A percentile compares a stretch with the other conserved stretches of the same genome.
Evolutionary conservation across 1,140 invertebrate genomes (phyloP).

Genomic region (Sitophilus oryzae): DNA sequence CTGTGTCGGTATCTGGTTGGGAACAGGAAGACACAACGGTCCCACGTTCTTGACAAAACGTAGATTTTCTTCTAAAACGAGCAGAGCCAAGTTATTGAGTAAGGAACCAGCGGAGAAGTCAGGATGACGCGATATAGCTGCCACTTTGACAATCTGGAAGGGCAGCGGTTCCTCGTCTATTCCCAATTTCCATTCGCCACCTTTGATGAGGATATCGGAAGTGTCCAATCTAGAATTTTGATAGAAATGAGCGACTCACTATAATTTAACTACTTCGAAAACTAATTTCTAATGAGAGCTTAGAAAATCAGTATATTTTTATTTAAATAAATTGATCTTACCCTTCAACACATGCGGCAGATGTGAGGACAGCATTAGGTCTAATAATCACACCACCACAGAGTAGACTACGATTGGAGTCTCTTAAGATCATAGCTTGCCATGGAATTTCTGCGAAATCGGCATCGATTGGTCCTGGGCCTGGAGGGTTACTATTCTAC

Average conservation of each 20-base stretch:
- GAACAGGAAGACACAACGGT: conserved; percentile 59
- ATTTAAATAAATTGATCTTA: conserved; percentile 52
- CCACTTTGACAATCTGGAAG: conserved; percentile 67
- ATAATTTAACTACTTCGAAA: background rate
- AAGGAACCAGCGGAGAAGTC: conserved; percentile 56
- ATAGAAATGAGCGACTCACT: background rate
- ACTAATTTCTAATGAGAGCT: background rate
- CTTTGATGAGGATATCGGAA: conserved; percentile 66
- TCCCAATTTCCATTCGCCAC: conserved; percentile 80
- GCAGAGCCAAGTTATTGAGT: conserved; percentile 65
- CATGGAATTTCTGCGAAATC: conserved; percentile 78
- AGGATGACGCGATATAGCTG: conserved; percentile 65
- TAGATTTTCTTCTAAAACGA: conserved; percentile 60
- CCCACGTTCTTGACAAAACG: conserved; percentile 61
- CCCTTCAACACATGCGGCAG: conserved; percentile 77
- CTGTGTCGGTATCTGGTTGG: conserved; percentile 44
- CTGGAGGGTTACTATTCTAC: conserved; percentile 38
- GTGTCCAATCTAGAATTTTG: conserved; percentile 48
- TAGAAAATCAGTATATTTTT: background rate
- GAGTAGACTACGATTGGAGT: conserved; percentile 56
- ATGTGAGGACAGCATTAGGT: conserved; percentile 64
- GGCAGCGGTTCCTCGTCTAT: conserved; percentile 72
- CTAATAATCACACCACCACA: conserved; percentile 74
- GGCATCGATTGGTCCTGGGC: conserved; percentile 48
- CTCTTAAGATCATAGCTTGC: conserved; percentile 68